Percentiles rank a stretch among this genome's conserved stretches.
These are phyloP conservation scores for Holotrichia oblita DNA, from an alignment of 1,140 invertebrate genomes.

Conservation along the genomic window DNA sequence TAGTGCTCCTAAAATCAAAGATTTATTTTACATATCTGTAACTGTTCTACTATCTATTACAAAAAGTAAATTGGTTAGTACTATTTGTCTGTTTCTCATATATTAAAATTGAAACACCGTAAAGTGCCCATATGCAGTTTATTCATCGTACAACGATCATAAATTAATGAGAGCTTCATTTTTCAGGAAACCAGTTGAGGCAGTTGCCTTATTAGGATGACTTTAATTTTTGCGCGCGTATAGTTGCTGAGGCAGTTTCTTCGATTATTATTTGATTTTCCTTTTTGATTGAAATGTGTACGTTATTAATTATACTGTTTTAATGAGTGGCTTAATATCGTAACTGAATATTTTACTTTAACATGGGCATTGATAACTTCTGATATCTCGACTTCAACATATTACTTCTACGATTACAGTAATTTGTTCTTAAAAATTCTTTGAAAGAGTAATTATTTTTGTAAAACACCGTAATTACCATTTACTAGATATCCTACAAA, in stretches of 20 bases:
- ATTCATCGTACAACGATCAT: not conserved
- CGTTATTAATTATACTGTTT: slow-evolving; percentile 32
- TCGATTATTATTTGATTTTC: slow-evolving; percentile 28
- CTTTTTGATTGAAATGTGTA: slow-evolving; percentile 31
- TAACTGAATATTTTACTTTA: slow-evolving; percentile 22
- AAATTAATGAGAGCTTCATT: slow-evolving; percentile 19
- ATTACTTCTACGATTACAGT: not conserved
- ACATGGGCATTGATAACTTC: slow-evolving; percentile 22
- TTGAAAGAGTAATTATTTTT: not conserved
- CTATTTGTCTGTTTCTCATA: not conserved
- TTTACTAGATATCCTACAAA: not conserved
- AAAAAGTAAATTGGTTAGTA: no score
- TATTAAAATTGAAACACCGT: slow-evolving; percentile 1
- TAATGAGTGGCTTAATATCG: slow-evolving; percentile 28
- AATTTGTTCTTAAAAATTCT: not conserved
- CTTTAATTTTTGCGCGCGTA: slow-evolving; percentile 3
- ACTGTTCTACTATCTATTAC: no score
- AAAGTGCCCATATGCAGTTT: not conserved
- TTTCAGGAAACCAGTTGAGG: slow-evolving; percentile 24
- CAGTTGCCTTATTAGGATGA: slow-evolving; percentile 1
- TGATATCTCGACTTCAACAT: not conserved
- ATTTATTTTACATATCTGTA: no score
- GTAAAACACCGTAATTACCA: not conserved
- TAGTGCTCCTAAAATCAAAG: no score
- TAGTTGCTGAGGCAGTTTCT: slow-evolving; percentile 10